Evolutionary conservation across 2,113 vertebrate genomes (phyloP), one percentile per base, ranked within the genome.

Genomic region (Turdus rufiventris): DNA sequence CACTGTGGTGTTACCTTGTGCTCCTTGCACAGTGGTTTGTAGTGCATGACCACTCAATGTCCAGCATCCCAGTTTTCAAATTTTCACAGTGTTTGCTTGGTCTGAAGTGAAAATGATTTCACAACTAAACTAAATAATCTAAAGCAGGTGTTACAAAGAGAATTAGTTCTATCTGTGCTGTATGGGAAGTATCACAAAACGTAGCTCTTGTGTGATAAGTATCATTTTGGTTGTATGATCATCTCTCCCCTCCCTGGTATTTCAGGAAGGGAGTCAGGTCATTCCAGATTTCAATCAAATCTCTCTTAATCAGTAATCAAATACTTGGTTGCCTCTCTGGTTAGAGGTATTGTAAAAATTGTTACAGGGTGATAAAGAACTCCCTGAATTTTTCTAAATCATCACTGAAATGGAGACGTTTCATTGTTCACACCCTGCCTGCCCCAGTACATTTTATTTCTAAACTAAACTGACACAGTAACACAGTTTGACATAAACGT

Each of bases 1-100:
- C 62, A 15, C 0, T 33, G 71, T 10, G 56, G 81, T 12, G 36
- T 68, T 18, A 4, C 31, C 31, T 19, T 0, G 0, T n/a, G 80
- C 38, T 76, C 15, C 14, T 25, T 29, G 12, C 57, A 26, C 73
- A 66, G 25, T 2, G 14, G 10, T 29, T n/a, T 42, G n/a, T 24
- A 4, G 43, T 6, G 57, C 42, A 60, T 19, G 0, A 21, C 36
- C 29, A 11, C 71, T 28, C 28, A 4, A 1, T 17, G 24, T 25
- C 62, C 54, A 43, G 40, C 10, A 4, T 58, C 61, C 51, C 28
- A 5, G 2, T 68, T 58, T 20, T 58, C 43, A 10, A 3, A 18
- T 63, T 56, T 14, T 42, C 40, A 4, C 31, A 3, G 5, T 14
- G 8, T 15, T 45, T 42, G 68, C 29, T n/a, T 73, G 38, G 36